Base-by-base conservation (phyloP, 2,113 vertebrate genomes). In the Chlorodrepanis virens region DNA sequence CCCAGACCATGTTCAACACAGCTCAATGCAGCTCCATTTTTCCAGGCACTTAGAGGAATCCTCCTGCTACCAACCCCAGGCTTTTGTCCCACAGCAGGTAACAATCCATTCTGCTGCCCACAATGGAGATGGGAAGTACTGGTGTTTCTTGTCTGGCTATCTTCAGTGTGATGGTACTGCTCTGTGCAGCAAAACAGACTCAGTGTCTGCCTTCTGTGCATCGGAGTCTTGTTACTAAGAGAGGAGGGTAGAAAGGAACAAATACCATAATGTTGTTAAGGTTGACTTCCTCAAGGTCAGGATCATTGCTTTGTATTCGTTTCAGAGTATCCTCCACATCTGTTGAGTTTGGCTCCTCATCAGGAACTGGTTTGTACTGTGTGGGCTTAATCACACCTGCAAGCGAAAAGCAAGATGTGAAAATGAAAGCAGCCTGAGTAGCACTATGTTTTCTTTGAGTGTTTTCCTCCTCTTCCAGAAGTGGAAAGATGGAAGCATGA, bases 301-400 rank as follows among this genome's bases (percentile, higher is more conserved):
- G 98, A 95, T 99, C 99, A 9, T 99, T 99, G 96, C 80, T 99
- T 89, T 99, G 98, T 79, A 99, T 91, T 93, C 96, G 98, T 97
- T 98, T 95, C 93, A 99, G 97, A 1, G 99, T 99, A 89, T 99
- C 98, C 80, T 99, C 99, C 61, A 99, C 98, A 2, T 99, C 98
- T 2, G 99, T 99, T 45, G 99, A 98, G 87, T 99, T 99, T 5
- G 99, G 99, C 85, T 98, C 98, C 95, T 99, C 99, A 42, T 99
- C 99, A 1, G 99, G 99, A 93, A 99, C 98, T 24, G 98, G 98
- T 95, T 99, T 99, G 89, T 99, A 99, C 70, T 99, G 98, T 24
- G 99, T 98, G 65, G 99, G 99, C 96, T 99, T 99, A 97, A 99
- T 99, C 90, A 99, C 99, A 97, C 99, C 99, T 99, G 94, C 15